Base-by-base conservation (phyloP, 2,888 invertebrate genomes). In the Drosophila mimetica region DNA sequence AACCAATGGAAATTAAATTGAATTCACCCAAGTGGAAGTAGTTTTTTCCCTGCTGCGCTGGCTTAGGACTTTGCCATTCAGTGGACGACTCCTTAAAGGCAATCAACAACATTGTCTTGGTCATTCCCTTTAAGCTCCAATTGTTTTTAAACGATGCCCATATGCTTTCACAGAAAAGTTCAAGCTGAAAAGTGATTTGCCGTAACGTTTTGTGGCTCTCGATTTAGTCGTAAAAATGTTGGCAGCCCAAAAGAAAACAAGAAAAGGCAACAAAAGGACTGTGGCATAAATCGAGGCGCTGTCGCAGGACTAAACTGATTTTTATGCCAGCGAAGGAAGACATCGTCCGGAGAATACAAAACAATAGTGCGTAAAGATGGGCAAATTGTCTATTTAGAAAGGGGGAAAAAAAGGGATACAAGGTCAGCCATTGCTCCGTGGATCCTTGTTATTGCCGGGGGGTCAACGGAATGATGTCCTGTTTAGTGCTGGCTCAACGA, bases 351-450 rank as follows among this genome's bases (percentile, higher is more conserved):
- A 52, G 70, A 70, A 65, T 63, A 71, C 65, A 72, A 72, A 64
- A 77, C 74, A 80, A 83, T 74, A 85, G 82, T 83, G 85, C 85
- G 83, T 83, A 77, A 78, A 58, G 66, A 75, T 73, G 81, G 79
- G 71, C 72, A 84, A 83, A 82, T 78, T 82, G 83, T 83, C 78
- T 74, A 78, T 82, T 84, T 78, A 78, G 71, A 75, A 72, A 30
- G 30, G 6, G 1, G 11, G 3, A 4, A 25, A 28, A 51, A 61
- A 80, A 84, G 67, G 82, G 82, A 78, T 77, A 79, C 73, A 83
- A 83, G 85, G 82, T 84, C 79, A 82, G 79, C 52, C 63, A 58
- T 69, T 65, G 65, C 41, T 74, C 63, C 75, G 47, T 54, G 42
- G 41, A 36, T 18, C 34, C 28, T 48, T 39, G 37, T 37, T 36